Percentiles rank a stretch among this genome's conserved stretches.
phyloP scores from a whole-genome alignment of 1,140 invertebrate species.

The Drosophila auraria region DNA sequence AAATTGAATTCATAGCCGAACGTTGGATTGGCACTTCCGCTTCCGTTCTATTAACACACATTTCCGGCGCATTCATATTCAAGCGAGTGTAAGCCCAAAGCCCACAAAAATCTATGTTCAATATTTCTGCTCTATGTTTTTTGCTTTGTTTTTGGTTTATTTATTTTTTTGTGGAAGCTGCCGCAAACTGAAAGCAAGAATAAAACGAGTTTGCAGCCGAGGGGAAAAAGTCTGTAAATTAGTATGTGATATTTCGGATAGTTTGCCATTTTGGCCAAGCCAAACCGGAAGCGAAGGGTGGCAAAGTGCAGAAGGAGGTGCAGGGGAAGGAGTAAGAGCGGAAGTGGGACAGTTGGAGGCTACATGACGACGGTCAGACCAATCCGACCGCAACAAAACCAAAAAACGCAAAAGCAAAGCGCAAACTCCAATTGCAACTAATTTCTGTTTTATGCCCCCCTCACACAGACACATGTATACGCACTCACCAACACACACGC shows the following conservation, averaged over 20 bases:
- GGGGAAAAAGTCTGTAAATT: slow-evolving; percentile 65
- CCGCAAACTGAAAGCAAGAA: slow-evolving; percentile 23
- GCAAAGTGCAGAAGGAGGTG: slow-evolving; percentile 5
- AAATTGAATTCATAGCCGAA: slow-evolving; percentile 53
- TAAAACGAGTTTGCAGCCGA: slow-evolving; percentile 11
- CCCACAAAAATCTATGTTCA: slow-evolving; percentile 49
- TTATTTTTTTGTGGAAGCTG: slow-evolving; percentile 22
- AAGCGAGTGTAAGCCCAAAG: slow-evolving; percentile 37
- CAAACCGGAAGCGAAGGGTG: slow-evolving; percentile 63
- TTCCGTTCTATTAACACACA: slow-evolving; percentile 79
- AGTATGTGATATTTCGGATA: slow-evolving; percentile 77
- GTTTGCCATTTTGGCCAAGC: slow-evolving; percentile 64
- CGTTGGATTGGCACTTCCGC: slow-evolving; percentile 53
- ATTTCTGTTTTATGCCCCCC: slow-evolving; percentile 77
- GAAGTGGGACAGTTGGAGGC: slow-evolving; percentile 55
- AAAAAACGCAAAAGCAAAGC: slow-evolving; percentile 74
- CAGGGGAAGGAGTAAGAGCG: not conserved
- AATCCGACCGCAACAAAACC: slow-evolving; percentile 75
- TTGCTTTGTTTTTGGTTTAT: slow-evolving; percentile 7
- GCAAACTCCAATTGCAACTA: slow-evolving; percentile 82
- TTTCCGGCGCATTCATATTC: slow-evolving; percentile 63
- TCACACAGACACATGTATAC: slow-evolving; percentile 18
- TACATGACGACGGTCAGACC: slow-evolving; percentile 65
- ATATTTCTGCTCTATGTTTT: slow-evolving; percentile 21
- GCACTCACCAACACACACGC: slow-evolving; percentile 10